Conservation (phyloP, 2,888 invertebrate species). For the Rhagophthalmus giganteus region DNA sequence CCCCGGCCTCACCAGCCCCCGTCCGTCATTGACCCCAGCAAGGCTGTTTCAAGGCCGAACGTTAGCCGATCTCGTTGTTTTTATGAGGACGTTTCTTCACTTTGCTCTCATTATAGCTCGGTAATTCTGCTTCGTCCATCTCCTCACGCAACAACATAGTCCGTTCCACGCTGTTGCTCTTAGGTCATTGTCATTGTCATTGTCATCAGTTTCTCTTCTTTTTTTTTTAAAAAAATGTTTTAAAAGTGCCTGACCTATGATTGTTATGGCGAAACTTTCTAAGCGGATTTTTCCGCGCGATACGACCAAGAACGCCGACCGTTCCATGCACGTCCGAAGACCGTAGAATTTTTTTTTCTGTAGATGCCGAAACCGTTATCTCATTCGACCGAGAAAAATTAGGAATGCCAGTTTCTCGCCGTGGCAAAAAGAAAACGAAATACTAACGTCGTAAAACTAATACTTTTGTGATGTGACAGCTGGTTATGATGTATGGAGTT, state of each 20-base stretch:
- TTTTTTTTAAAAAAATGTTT: too few species aligned
- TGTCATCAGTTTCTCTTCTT: too few species aligned
- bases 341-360: too few species aligned
- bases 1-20: constrained; percentile 24
- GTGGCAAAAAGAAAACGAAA: not conserved
- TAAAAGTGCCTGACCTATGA: constrained; percentile 27
- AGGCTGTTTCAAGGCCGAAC: constrained; percentile 58
- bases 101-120: constrained; percentile 53
- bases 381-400: constrained; percentile 3
- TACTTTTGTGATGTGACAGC: too few species aligned
- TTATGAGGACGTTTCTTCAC: constrained; percentile 48
- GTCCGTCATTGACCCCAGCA: constrained; percentile 51
- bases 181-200: constrained; percentile 44
- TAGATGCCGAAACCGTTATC: not conserved
- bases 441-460: not conserved
- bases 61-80: constrained; percentile 53
- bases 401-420: constrained; percentile 1
- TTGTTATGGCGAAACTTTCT: not conserved
- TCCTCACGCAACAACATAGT: constrained; percentile 39
- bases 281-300: too few species aligned
- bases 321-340: too few species aligned
- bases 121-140: constrained; percentile 50
- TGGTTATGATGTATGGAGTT: too few species aligned
- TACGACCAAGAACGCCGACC: too few species aligned
- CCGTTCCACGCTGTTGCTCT: constrained; percentile 43